Conservation (phyloP, 92 coral and sea anemone genomes). For the Epizoanthus stellaris region DNA sequence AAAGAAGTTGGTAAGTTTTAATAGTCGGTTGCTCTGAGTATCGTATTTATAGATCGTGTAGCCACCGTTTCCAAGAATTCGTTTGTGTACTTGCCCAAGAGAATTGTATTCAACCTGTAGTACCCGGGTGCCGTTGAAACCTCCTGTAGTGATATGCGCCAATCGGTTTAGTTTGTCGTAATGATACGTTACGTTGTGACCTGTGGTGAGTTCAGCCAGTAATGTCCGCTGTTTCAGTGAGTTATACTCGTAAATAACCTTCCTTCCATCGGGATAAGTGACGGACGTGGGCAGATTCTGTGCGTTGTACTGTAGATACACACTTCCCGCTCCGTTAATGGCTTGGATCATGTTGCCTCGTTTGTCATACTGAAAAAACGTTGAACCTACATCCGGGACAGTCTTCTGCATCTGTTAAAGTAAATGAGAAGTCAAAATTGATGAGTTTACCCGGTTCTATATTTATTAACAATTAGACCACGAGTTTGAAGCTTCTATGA, state of each 20-base stretch:
- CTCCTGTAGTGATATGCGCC: constrained; percentile 47
- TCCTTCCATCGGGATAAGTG: constrained; percentile 67
- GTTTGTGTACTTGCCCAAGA: constrained; percentile 54
- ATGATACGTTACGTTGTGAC: constrained; percentile 56
- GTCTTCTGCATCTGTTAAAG: constrained; percentile 53
- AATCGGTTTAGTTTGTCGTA: constrained; percentile 66
- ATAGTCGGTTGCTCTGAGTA: constrained; percentile 43
- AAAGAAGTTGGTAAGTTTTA: constrained; percentile 46
- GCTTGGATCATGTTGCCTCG: constrained; percentile 72
- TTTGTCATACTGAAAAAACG: constrained; percentile 63
- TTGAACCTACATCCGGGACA: constrained; percentile 63
- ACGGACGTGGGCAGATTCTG: constrained; percentile 62
- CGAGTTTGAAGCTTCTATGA: no score
- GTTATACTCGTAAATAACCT: constrained; percentile 59
- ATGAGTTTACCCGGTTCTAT: background rate
- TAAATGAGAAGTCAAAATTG: background rate
- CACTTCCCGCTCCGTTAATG: constrained; percentile 63
- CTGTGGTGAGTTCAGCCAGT: constrained; percentile 50
- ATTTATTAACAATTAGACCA: background rate
- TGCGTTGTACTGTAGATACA: constrained; percentile 55
- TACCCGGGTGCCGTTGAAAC: constrained; percentile 40
- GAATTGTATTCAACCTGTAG: constrained; percentile 60
- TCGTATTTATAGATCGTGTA: constrained; percentile 50
- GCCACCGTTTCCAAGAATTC: constrained; percentile 74
- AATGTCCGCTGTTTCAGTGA: constrained; percentile 63